phyloP scores from a whole-genome alignment of 2,113 vertebrate genomes.

The Pogonocichla stellata region DNA sequence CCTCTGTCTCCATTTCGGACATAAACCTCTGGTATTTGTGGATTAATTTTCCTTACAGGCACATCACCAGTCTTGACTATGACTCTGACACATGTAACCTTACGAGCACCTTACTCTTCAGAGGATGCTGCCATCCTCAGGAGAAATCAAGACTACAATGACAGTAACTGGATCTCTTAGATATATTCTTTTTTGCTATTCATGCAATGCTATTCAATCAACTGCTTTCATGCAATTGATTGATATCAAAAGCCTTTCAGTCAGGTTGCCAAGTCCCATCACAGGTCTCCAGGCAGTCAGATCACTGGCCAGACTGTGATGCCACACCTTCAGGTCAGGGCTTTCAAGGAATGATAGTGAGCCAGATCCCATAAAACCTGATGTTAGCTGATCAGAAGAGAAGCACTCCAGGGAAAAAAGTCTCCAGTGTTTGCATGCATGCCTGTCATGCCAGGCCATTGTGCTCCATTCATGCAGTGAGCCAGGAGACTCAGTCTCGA shows the following conservation, averaged over 20 bases:
- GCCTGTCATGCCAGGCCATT: background rate
- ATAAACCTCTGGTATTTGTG: no score
- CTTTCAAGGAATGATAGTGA: background rate
- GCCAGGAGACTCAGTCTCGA: background rate
- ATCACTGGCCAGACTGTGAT: background rate
- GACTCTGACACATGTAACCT: fast-evolving
- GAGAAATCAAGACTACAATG: background rate
- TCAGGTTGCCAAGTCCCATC: background rate
- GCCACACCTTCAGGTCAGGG: background rate
- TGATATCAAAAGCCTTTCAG: background rate
- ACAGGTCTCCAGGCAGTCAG: background rate
- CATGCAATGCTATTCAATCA: no score
- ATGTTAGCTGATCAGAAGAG: background rate
- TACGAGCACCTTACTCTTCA: background rate
- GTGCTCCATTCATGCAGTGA: fast-evolving
- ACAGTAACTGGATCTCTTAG: background rate
- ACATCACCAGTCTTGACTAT: background rate
- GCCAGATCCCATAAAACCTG: background rate
- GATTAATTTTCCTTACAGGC: no score
- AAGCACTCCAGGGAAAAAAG: background rate
- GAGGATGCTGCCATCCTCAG: background rate
- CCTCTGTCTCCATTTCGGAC: no score
- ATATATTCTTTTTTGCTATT: background rate
- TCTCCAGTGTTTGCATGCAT: background rate
- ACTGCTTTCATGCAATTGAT: background rate